Conservation (phyloP, 2,797 vertebrate species). For the Nothura maculosa region DNA sequence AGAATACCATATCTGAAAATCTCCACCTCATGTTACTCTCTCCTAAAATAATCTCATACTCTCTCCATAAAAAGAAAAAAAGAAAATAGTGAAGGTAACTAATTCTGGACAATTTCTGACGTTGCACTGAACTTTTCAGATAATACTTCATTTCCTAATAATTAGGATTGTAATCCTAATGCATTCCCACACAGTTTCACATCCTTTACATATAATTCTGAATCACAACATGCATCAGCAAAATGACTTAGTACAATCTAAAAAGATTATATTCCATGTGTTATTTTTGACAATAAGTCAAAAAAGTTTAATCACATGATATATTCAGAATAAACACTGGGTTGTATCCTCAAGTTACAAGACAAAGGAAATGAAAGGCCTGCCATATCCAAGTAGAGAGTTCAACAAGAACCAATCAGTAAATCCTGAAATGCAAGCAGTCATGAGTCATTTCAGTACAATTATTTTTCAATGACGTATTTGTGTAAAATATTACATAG, state of each 20-base stretch:
- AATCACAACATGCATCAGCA: not conserved
- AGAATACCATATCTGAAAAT: not conserved
- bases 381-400: not conserved
- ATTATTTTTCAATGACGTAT: conserved; percentile 14
- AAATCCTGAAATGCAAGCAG: not conserved
- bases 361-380: not conserved
- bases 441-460: not conserved
- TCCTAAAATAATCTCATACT: not conserved
- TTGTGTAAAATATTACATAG: not conserved
- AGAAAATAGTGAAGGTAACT: not conserved
- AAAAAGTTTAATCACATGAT: conserved; percentile 14
- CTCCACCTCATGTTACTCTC: fast-evolving
- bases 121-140: not conserved
- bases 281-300: conserved; percentile 34
- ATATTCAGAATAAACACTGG: conserved; percentile 28
- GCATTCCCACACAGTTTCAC: not conserved
- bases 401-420: not conserved
- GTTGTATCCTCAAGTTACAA: not conserved
- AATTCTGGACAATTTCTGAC: not conserved
- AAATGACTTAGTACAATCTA: conserved; percentile 1
- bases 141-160: not conserved
- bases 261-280: conserved; percentile 1
- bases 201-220: not conserved
- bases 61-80: fast-evolving
- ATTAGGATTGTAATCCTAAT: not conserved